Conservation (phyloP, 2,113 vertebrate genomes). For the Zosterops borbonicus region DNA sequence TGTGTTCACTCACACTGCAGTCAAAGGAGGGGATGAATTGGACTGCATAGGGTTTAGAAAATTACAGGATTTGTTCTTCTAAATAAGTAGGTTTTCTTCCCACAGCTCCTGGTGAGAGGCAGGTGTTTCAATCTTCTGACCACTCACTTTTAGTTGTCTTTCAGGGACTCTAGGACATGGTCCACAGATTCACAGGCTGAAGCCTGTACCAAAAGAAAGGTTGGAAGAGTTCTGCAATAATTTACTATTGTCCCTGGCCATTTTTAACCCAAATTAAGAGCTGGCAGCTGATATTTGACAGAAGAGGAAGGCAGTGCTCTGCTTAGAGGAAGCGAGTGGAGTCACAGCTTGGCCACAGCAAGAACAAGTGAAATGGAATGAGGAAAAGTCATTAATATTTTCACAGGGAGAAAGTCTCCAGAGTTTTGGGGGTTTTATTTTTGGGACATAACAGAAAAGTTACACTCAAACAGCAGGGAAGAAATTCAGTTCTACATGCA, state of each 20-base stretch:
- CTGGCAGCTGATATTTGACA: background rate
- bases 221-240: background rate
- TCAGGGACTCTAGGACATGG: background rate
- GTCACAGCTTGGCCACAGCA: background rate
- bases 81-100: background rate
- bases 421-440: background rate
- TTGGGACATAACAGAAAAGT: background rate
- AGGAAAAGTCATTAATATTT: background rate
- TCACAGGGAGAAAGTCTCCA: background rate
- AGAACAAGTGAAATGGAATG: background rate
- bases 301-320: background rate
- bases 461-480: background rate
- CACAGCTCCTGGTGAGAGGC: background rate
- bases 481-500: background rate
- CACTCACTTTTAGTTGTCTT: background rate
- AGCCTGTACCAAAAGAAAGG: background rate
- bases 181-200: background rate
- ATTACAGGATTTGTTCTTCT: background rate
- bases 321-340: accelerated
- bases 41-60: background rate
- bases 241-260: background rate
- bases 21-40: background rate
- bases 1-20: background rate
- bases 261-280: background rate
- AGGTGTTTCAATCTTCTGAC: background rate